Conservation (phyloP, 2,797 vertebrate genomes). For the Cheirogaleus major region DNA sequence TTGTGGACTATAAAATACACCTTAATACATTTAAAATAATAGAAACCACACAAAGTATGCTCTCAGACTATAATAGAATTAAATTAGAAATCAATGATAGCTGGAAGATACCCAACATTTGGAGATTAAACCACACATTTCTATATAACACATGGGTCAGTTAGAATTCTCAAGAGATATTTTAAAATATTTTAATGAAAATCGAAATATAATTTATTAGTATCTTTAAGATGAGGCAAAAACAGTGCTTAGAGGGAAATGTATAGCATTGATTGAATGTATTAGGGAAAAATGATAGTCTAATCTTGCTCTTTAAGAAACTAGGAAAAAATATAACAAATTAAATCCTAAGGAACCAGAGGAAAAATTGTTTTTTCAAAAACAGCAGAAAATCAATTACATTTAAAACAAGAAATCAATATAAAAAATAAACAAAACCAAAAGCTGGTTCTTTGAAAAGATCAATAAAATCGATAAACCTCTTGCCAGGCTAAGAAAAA, state of each 20-base stretch:
- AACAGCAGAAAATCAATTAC: background rate
- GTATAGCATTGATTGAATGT: background rate
- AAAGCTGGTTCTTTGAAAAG: background rate
- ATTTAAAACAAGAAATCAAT: background rate
- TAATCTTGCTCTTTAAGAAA: background rate
- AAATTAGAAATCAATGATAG: too few relatives aligned
- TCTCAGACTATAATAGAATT: too few relatives aligned
- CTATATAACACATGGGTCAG: background rate
- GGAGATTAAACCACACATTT: background rate
- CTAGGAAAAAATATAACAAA: background rate
- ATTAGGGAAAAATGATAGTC: background rate
- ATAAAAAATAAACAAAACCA: background rate
- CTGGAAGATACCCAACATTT: too few relatives aligned
- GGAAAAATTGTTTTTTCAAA: background rate
- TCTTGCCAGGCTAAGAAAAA: too few relatives aligned
- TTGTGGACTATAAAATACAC: too few relatives aligned
- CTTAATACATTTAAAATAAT: background rate
- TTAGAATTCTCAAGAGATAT: too few relatives aligned
- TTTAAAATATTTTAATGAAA: background rate
- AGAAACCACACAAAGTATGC: too few relatives aligned
- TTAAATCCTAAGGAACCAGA: background rate
- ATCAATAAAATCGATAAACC: too few relatives aligned
- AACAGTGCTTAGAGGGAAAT: too few relatives aligned
- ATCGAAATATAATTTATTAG: background rate
- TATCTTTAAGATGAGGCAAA: background rate